Evolutionary conservation across 2,113 vertebrate species (phyloP).

Genomic region (Xiphophorus hellerii): DNA sequence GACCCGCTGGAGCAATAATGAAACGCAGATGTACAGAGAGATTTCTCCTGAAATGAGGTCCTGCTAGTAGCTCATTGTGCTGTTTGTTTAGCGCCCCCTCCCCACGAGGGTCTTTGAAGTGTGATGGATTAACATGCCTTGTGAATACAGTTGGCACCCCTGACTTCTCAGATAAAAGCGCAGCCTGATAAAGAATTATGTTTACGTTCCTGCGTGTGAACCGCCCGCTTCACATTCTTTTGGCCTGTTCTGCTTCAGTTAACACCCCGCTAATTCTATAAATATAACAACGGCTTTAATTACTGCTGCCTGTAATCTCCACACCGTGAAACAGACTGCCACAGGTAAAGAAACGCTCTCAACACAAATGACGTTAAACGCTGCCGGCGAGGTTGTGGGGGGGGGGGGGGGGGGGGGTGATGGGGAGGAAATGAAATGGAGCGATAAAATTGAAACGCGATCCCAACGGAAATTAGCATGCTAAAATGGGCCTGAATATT

Average conservation of each 20-base stretch:
- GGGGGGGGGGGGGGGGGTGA: not conserved
- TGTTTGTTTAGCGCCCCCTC: constrained; percentile 26
- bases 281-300: constrained; percentile 75
- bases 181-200: constrained; percentile 51
- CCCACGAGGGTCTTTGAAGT: constrained; percentile 48
- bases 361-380: constrained; percentile 37
- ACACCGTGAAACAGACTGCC: constrained; percentile 67
- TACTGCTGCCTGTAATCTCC: constrained; percentile 66
- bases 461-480: constrained; percentile 69
- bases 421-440: constrained; percentile 61
- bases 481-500: constrained; percentile 61
- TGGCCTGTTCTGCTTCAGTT: constrained; percentile 68
- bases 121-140: constrained; percentile 54
- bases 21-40: not conserved
- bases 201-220: constrained; percentile 48
- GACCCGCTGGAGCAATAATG: not conserved
- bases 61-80: constrained; percentile 19
- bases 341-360: constrained; percentile 65
- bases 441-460: constrained; percentile 69
- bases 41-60: constrained; percentile 1
- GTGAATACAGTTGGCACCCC: constrained; percentile 50
- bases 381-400: not conserved
- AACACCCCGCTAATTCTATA: constrained; percentile 70
- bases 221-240: constrained; percentile 45
- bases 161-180: constrained; percentile 52